A percentile compares a stretch with the other conserved stretches of the same genome.
These are phyloP conservation scores for Corticium candelabrum DNA, from an alignment of 37 sponge, comb jelly and placozoan species.

Conservation along the genomic window DNA sequence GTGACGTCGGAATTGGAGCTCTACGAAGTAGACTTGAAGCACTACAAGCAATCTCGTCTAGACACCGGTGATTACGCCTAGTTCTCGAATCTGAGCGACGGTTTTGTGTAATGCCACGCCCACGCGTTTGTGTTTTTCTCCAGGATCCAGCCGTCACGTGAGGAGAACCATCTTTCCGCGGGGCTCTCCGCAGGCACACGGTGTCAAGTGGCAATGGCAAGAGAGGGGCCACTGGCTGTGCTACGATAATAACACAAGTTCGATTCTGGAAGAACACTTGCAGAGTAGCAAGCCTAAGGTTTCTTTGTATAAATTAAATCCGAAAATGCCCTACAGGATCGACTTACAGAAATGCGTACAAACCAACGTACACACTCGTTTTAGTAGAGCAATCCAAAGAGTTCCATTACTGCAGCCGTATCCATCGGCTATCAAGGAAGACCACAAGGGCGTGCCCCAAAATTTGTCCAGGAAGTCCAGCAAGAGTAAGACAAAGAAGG, in stretches of 20 bases:
- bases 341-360: not conserved
- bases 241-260: not conserved
- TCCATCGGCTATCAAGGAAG: too few species aligned
- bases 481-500: too few species aligned
- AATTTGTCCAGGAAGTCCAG: too few species aligned
- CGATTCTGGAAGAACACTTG: not conserved
- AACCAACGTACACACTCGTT: constrained; percentile 1
- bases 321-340: not conserved
- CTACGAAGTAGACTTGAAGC: not conserved
- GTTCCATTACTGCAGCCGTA: not conserved
- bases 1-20: not conserved
- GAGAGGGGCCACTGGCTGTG: not conserved
- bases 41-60: not conserved
- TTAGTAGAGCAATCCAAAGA: not conserved
- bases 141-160: constrained; percentile 12
- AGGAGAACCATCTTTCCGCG: constrained; percentile 12
- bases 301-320: not conserved
- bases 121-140: not conserved
- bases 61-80: not conserved
- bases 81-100: not conserved
- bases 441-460: too few species aligned
- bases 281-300: not conserved
- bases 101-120: not conserved
- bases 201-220: constrained; percentile 25
- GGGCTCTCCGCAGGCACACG: constrained; percentile 59